phyloP scores from a whole-genome alignment of 2,888 invertebrate species.

The Tromatobia lineatoria region DNA sequence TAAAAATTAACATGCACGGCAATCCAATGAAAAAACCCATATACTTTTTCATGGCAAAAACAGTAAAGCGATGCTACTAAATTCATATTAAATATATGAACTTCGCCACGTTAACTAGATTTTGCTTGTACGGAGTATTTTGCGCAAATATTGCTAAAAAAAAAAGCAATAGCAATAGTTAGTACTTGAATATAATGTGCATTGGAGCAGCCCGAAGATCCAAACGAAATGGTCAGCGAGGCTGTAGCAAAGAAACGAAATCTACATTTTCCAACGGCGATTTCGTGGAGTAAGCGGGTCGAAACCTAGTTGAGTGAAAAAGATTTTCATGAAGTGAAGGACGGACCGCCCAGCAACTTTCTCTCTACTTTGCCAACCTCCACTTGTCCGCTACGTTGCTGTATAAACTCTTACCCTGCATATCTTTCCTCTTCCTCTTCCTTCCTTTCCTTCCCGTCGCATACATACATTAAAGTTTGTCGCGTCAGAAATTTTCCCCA shows the following conservation, averaged over 20 bases:
- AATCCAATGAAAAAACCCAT: too few relatives aligned
- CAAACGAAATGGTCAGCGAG: constrained; percentile 12
- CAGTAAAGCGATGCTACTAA: too few relatives aligned
- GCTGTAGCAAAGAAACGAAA: constrained; percentile 31
- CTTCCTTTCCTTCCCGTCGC: constrained; percentile 24
- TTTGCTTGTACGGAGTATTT: neutral
- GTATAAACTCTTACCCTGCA: constrained; percentile 1
- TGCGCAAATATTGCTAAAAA: neutral
- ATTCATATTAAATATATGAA: too few relatives aligned
- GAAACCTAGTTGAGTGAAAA: constrained; percentile 68
- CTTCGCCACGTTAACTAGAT: too few relatives aligned
- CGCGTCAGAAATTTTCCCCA: constrained; percentile 61
- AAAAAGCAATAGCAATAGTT: neutral
- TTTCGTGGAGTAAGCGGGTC: constrained; percentile 64
- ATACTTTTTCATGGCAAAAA: too few relatives aligned
- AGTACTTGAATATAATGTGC: constrained; percentile 7
- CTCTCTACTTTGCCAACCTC: constrained; percentile 34
- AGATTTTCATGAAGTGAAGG: constrained; percentile 60
- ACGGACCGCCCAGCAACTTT: constrained; percentile 46
- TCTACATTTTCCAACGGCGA: constrained; percentile 61
- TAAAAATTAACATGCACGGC: too few relatives aligned
- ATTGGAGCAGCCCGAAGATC: constrained; percentile 8
- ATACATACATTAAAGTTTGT: constrained; percentile 66
- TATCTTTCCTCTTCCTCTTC: constrained; percentile 13
- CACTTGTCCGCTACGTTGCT: constrained; percentile 5